Conservation (phyloP, 2,888 invertebrate species). For the Metopia argyrocephala region DNA sequence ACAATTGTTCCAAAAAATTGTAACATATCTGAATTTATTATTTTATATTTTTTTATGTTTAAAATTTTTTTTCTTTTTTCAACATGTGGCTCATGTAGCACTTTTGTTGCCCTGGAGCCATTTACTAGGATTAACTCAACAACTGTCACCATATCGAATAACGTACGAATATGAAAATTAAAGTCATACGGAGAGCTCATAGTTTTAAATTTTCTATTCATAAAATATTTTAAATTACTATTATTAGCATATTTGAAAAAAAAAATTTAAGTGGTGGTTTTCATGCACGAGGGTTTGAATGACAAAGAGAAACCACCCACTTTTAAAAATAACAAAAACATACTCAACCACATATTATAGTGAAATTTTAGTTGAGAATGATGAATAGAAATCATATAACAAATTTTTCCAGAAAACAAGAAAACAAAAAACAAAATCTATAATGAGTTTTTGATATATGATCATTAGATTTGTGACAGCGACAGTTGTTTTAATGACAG, state of each 20-base stretch:
- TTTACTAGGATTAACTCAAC: slow-evolving; percentile 57
- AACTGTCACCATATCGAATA: slow-evolving; percentile 56
- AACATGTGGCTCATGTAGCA: slow-evolving; percentile 51
- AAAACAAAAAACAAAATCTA: slow-evolving; percentile 14
- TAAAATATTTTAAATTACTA: slow-evolving; percentile 49
- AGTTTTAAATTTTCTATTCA: slow-evolving; percentile 49
- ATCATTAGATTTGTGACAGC: slow-evolving; percentile 7
- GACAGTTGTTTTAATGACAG: slow-evolving; percentile 29
- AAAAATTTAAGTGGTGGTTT: slow-evolving; percentile 58
- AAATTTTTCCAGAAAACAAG: slow-evolving; percentile 2
- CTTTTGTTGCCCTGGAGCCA: slow-evolving; percentile 37
- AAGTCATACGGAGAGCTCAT: slow-evolving; percentile 8
- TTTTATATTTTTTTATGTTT: neutral
- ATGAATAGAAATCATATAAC: slow-evolving; percentile 45
- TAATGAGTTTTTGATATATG: slow-evolving; percentile 34
- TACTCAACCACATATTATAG: neutral
- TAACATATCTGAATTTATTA: slow-evolving; percentile 9
- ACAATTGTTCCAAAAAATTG: slow-evolving; percentile 1
- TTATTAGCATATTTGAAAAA: slow-evolving; percentile 60
- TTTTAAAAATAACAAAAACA: neutral
- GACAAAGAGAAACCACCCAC: slow-evolving; percentile 33
- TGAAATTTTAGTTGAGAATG: neutral
- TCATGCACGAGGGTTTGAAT: slow-evolving; percentile 8
- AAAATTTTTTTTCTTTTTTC: slow-evolving; percentile 22
- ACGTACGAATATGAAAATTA: neutral